A percentile compares a stretch with the other conserved stretches of the same genome.
Conservation (phyloP, 1,140 invertebrate species). For the Papilio xuthus region DNA sequence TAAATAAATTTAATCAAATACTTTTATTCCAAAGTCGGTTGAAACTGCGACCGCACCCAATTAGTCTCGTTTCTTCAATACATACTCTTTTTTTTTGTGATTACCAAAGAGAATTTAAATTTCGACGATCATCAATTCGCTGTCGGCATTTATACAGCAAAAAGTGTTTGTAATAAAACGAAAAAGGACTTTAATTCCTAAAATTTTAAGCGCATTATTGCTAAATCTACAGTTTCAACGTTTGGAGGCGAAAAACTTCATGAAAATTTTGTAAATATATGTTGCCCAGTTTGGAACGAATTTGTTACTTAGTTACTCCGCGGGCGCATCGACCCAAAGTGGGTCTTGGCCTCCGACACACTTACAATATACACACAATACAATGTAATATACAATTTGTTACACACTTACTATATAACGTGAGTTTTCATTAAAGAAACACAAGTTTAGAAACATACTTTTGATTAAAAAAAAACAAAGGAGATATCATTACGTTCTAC, state of each 20-base stretch:
- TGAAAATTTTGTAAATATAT: background rate
- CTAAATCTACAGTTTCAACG: background rate
- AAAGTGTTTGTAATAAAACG: conserved; percentile 14
- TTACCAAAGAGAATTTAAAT: conserved; percentile 25
- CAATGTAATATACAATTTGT: no score
- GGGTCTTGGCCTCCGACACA: no score
- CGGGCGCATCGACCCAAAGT: no score
- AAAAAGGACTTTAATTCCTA: background rate
- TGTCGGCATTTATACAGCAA: background rate
- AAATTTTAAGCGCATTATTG: background rate
- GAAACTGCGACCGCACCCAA: background rate
- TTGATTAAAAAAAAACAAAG: no score
- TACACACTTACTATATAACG: no score
- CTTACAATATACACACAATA: no score
- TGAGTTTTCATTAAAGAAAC: no score
- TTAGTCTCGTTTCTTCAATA: conserved; percentile 2
- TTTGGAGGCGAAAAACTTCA: background rate
- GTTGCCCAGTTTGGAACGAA: no score
- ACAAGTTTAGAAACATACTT: no score
- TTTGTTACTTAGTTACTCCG: no score
- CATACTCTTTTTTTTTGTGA: background rate
- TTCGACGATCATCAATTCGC: conserved; percentile 21
- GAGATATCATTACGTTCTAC: no score
- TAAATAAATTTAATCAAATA: background rate
- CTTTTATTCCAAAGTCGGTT: background rate